Evolutionary conservation across 2,113 vertebrate species (phyloP), one percentile per base, ranked within the genome.

Genomic region (Ceyx cyanopectus): DNA sequence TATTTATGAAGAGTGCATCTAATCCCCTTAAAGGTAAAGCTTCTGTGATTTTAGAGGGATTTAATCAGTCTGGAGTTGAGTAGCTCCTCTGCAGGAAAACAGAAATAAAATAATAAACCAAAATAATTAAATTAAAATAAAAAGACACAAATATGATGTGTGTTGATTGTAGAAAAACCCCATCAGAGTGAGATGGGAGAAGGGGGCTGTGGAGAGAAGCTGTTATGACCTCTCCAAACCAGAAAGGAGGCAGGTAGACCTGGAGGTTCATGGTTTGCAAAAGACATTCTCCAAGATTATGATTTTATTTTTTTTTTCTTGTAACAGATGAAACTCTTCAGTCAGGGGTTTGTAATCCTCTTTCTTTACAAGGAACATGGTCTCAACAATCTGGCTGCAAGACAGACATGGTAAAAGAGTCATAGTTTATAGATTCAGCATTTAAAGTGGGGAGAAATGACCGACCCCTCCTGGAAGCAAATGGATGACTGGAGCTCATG

Each of bases 401-500:
- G 54, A 57, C 61, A 88, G 77, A 54, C 29, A 30, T 7, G 0
- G 48, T 78, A 54, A 74, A 69, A 67, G 70, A 81, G 51, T 18
- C 21, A 5, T 30, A 63, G 83, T 87, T 95, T 84, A 76, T n/a
- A 89, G 27, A 84, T 57, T 45, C 62, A 81, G 46, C 51, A 73
- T 90, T 81, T 88, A 81, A 87, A 79, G 54, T 72, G 1, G n/a
- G 54, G 51, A 85, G 67, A 94, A 96, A 40, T 75, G 81, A 90
- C 89, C 50, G 1, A 89, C 85, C 60, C 70, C 86, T 85, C 72
- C 78, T 92, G 87, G 63, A 95, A 92, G 63, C 89, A 51, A 95
- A 95, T 94, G 94, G 94, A 94, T 90, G 92, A 87, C 92, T 95
- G 91, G 81, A 96, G 87, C 56, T 92, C 93, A 95, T 85, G 91